Conservation (phyloP, 2,888 invertebrate genomes). For the Mylabris sibirica region DNA sequence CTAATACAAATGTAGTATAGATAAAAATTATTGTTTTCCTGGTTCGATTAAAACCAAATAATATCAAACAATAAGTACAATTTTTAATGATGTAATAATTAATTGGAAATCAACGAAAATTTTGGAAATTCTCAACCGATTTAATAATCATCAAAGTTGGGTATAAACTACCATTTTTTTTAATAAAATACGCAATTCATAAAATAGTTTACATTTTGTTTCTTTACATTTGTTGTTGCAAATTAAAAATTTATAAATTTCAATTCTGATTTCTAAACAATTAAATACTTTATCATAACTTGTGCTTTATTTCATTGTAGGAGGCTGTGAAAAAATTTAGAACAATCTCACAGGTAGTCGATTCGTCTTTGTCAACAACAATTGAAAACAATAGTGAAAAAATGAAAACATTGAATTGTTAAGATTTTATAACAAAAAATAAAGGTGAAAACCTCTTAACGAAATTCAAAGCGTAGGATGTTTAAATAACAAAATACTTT, state of each 20-base stretch:
- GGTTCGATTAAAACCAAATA: not conserved
- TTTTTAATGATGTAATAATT: not conserved
- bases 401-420: not conserved
- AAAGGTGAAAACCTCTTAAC: not conserved
- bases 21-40: not conserved
- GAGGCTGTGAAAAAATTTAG: not conserved
- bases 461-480: slow-evolving; percentile 3
- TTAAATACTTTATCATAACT: too few relatives aligned
- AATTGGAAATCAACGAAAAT: not conserved
- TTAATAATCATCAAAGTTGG: not conserved
- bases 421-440: not conserved
- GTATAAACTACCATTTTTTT: too few relatives aligned
- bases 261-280: too few relatives aligned
- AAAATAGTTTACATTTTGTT: too few relatives aligned
- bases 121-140: not conserved
- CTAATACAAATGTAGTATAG: not conserved
- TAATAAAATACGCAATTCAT: too few relatives aligned
- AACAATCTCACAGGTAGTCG: slow-evolving; percentile 10
- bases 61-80: not conserved
- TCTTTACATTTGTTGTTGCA: too few relatives aligned
- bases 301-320: too few relatives aligned
- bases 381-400: not conserved
- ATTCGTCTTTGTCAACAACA: not conserved
- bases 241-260: too few relatives aligned
- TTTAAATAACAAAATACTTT: not conserved